Evolutionary conservation across 1,140 invertebrate genomes (phyloP), one percentile per base, ranked within the genome.

Genomic region (Solenopsis fugax): DNA sequence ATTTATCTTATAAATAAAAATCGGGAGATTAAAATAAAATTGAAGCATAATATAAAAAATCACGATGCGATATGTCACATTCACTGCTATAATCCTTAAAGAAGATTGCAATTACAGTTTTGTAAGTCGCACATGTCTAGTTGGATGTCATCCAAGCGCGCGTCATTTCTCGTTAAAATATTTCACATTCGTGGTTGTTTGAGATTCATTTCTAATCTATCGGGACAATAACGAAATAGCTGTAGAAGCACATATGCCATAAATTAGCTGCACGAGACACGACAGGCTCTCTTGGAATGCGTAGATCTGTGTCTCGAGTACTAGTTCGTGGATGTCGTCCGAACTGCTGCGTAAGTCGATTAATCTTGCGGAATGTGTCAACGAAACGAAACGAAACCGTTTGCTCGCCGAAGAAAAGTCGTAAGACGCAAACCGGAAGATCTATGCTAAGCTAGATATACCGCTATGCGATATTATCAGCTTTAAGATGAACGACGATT

Each of bases 301-400:
- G 67, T 80, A 48, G 76, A 80, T 54, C 60, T 52, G n/a, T 52
- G 60, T 52, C 58, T 65, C 34, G 48, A 18, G 18, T 71, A 56
- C 60, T 7, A 52, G 58, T 78, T 65, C 45, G 60, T 29, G 60
- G 29, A 73, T 50, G 67, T 72, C 64, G 34, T 10, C 13, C 41
- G 41, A 48, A 41, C 41, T 7, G 54, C 9, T 75, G 65, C 58
- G 60, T 13, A 48, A 69, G 58, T 48, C 48, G 54, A 90, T 85
- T 90, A 85, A 90, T 90, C 85, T 41, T 13, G 3, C n/a, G 37
- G 58, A 50, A 86, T 78, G 87, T 88, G 87, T 90, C 72, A 88
- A 84, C 58, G 48, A 80, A 65, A 81, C 58, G 48, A 80, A 65
- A 81, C 60, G 62, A 50, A 71, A 54, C 80, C 41, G 48, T 48